Conservation (phyloP, 2,113 vertebrate species). For the Amblyornis subalaris region DNA sequence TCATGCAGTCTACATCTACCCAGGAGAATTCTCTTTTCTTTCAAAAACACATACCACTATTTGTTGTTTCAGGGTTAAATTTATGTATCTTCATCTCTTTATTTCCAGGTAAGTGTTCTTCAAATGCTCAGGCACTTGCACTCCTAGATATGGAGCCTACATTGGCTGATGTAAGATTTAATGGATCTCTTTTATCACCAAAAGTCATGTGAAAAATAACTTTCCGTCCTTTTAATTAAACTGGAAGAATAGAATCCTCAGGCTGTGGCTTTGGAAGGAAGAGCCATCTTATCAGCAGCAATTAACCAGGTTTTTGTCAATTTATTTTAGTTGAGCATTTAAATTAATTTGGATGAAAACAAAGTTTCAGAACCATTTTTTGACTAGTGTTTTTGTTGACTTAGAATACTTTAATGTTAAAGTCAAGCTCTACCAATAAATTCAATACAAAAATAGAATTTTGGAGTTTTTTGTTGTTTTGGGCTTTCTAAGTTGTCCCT, state of each 20-base stretch:
- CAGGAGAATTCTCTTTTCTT: not conserved
- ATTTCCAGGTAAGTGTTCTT: not conserved
- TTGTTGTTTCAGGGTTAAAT: not conserved
- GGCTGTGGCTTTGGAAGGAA: not conserved
- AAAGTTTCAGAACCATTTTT: not conserved
- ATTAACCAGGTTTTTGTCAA: not conserved
- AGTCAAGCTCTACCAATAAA: fast-evolving
- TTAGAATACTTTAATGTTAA: not conserved
- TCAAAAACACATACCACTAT: not conserved
- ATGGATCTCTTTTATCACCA: not conserved
- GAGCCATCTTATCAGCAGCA: not conserved
- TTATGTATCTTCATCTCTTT: not conserved
- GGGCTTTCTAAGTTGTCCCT: not conserved
- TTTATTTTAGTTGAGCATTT: not conserved
- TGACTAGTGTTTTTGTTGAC: not conserved
- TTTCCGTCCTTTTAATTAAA: not conserved
- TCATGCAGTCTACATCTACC: not conserved
- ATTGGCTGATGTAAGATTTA: not conserved
- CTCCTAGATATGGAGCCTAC: not conserved
- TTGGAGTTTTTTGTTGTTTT: fast-evolving
- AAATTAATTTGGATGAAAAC: not conserved
- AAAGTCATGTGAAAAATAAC: not conserved
- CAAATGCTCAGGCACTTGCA: not conserved
- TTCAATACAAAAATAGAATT: not conserved
- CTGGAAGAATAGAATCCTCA: not conserved